Conservation (phyloP, 1,140 invertebrate species). For the Chironomus tepperi region DNA sequence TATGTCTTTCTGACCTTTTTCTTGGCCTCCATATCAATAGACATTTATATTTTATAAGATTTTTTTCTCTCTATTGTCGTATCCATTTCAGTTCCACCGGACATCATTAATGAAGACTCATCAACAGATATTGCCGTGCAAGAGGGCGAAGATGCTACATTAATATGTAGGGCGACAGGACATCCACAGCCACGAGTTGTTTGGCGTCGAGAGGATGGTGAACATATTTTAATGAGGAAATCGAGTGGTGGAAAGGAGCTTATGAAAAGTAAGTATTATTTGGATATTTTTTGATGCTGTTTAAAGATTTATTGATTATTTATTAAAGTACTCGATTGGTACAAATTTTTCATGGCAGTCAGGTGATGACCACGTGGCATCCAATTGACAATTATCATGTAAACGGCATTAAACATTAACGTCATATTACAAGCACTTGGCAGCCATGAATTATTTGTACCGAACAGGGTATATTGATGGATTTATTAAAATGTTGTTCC, state of each 20-base stretch:
- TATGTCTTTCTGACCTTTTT: not conserved
- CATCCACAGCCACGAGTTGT: conserved; percentile 60
- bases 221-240: conserved; percentile 57
- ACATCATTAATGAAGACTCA: conserved; percentile 66
- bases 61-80: conserved; percentile 21
- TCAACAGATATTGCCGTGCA: conserved; percentile 66
- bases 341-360: no score
- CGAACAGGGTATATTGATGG: no score
- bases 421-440: no score
- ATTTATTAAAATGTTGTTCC: no score
- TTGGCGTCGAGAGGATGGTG: conserved; percentile 60
- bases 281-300: no score
- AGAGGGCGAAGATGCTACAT: conserved; percentile 71
- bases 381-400: no score
- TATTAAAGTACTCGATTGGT: no score
- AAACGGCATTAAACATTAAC: no score
- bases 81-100: conserved; percentile 56
- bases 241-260: conserved; percentile 48
- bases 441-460: no score
- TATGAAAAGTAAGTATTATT: conserved; percentile 48
- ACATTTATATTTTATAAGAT: not conserved
- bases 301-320: no score
- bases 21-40: no score
- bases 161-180: conserved; percentile 68
- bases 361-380: no score